phyloP scores from a whole-genome alignment of 2,888 invertebrate species.

The Eristalis arbustorum region DNA sequence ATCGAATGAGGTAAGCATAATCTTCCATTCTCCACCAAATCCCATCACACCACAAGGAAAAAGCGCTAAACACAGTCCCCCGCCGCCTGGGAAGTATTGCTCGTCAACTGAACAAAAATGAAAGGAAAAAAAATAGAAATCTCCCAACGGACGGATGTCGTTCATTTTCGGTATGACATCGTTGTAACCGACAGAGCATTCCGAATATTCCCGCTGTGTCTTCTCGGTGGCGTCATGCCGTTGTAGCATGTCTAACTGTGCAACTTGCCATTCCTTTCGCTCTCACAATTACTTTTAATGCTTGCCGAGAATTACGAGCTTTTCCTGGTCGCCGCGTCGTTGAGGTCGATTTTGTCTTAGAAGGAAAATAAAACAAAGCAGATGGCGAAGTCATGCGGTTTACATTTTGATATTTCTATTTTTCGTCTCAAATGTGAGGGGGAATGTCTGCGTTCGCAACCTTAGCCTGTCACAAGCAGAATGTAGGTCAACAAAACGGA shows the following conservation, averaged over 20 bases:
- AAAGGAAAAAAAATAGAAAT: background rate
- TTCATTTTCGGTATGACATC: background rate
- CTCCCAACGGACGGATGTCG: background rate
- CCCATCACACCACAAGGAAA: background rate
- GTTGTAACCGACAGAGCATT: background rate
- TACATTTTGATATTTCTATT: background rate
- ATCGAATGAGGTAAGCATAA: conserved; percentile 84
- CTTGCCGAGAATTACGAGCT: background rate
- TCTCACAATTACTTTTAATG: background rate
- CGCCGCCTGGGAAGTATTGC: background rate
- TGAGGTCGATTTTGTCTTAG: conserved; percentile 4
- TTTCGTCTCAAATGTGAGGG: background rate
- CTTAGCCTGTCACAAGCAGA: background rate
- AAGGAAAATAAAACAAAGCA: background rate
- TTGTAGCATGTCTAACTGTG: background rate
- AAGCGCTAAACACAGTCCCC: conserved; percentile 13
- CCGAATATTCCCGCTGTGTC: background rate
- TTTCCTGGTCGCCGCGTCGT: background rate
- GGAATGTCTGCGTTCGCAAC: background rate
- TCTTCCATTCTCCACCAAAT: background rate
- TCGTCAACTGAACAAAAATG: background rate
- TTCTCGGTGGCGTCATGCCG: background rate
- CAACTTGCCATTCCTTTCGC: background rate
- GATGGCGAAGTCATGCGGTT: background rate
- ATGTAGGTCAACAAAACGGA: background rate